A percentile compares a stretch with the other conserved stretches of the same genome.
phyloP scores from a whole-genome alignment of 2,888 invertebrate species.

The Temnothorax rugatulus region DNA sequence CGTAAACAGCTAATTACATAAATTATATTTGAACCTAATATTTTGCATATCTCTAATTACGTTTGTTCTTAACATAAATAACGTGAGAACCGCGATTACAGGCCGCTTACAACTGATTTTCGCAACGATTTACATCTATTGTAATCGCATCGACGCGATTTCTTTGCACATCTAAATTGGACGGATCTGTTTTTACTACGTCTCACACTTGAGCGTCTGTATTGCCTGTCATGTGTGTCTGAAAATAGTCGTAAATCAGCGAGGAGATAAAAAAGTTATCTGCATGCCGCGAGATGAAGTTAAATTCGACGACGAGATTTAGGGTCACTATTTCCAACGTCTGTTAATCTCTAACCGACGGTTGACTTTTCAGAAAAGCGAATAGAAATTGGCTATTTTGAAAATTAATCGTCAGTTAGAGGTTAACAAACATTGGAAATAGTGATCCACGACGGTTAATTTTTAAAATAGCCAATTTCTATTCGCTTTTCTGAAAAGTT shows the following conservation, averaged over 20 bases:
- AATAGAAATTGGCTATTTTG: no score
- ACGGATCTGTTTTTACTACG: conserved; percentile 45
- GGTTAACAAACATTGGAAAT: no score
- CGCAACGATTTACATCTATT: conserved; percentile 14
- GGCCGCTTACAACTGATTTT: not conserved
- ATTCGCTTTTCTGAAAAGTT: no score
- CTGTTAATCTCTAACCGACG: no score
- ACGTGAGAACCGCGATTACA: conserved; percentile 17
- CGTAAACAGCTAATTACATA: conserved; percentile 33
- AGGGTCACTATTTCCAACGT: no score
- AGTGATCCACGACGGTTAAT: no score
- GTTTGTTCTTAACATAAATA: conserved; percentile 9
- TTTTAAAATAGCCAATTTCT: no score
- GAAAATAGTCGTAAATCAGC: conserved; percentile 1
- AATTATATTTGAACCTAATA: conserved; percentile 32
- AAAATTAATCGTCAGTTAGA: no score
- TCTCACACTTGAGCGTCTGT: not conserved
- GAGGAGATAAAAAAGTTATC: conserved; percentile 29
- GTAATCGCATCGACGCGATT: conserved; percentile 30
- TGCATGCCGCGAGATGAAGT: not conserved
- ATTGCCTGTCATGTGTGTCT: not conserved
- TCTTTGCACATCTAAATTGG: conserved; percentile 52
- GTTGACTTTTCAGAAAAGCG: no score
- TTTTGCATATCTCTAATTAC: conserved; percentile 18
- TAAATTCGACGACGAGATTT: not conserved